phyloP scores from a whole-genome alignment of 2,888 invertebrate species.

The Dromius quadrimaculatus region DNA sequence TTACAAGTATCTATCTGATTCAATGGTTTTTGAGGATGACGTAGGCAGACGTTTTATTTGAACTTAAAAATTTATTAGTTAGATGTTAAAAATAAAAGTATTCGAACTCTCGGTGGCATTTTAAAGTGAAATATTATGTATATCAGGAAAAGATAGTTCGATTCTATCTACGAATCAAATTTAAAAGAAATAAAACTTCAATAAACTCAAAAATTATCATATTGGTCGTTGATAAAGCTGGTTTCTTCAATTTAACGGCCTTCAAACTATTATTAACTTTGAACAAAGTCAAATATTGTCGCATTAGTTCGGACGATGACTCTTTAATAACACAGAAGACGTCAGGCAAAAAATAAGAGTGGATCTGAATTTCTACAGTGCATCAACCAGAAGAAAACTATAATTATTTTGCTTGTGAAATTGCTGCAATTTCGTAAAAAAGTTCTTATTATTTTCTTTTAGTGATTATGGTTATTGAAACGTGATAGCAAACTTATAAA shows the following conservation, averaged over 20 bases:
- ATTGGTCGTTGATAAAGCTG: neutral
- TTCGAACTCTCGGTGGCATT: no score
- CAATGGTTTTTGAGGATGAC: conserved; percentile 12
- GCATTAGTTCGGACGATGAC: conserved; percentile 14
- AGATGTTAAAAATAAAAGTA: no score
- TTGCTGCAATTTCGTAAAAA: no score
- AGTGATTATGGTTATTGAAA: no score
- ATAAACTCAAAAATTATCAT: neutral
- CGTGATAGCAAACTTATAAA: no score
- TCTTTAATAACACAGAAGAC: neutral
- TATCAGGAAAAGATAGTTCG: no score
- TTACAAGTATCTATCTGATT: conserved; percentile 24
- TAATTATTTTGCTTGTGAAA: conserved; percentile 2
- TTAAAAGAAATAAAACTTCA: no score
- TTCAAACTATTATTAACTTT: conserved; percentile 15
- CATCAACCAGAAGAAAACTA: neutral
- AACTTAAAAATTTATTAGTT: no score
- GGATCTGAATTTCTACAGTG: no score
- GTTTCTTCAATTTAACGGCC: neutral
- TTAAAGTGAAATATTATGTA: no score
- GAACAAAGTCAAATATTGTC: conserved; percentile 14
- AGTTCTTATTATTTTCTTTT: no score
- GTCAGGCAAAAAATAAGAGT: neutral
- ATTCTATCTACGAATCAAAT: no score
- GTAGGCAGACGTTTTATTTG: conserved; percentile 7